These are phyloP conservation scores for Drosophila aldrichi DNA, from an alignment of 2,888 invertebrate species.

Conservation along the genomic window DNA sequence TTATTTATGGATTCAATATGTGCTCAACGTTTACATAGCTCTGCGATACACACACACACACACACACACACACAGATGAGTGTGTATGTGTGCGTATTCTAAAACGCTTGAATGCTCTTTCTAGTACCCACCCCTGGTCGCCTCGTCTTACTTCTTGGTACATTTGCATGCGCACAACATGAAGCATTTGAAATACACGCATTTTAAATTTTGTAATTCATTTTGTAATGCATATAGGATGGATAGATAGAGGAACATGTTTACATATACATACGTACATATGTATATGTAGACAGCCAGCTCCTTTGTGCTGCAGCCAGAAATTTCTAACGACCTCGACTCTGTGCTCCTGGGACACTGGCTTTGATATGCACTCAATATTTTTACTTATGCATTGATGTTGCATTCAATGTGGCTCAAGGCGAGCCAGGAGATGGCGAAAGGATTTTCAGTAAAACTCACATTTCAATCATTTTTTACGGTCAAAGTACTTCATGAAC, in stretches of 20 bases:
- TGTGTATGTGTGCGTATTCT: constrained; percentile 35
- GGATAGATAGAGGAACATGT: constrained; percentile 12
- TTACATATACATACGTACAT: neutral
- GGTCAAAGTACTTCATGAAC: constrained; percentile 1
- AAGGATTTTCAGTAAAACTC: neutral
- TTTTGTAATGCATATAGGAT: constrained; percentile 64
- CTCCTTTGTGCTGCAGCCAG: constrained; percentile 26
- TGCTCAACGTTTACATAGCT: constrained; percentile 62
- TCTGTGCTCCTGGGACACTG: constrained; percentile 6
- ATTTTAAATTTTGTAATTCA: constrained; percentile 65
- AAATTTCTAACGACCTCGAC: constrained; percentile 14
- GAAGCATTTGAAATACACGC: constrained; percentile 62
- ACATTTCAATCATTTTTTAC: constrained; percentile 15
- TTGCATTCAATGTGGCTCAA: constrained; percentile 16
- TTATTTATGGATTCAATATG: constrained; percentile 81
- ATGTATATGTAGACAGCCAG: neutral
- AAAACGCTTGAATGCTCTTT: constrained; percentile 60
- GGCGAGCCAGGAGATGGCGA: neutral
- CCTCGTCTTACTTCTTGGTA: neutral
- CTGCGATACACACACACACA: constrained; percentile 10
- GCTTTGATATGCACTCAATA: constrained; percentile 14
- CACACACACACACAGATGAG: neutral
- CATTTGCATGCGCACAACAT: constrained; percentile 59
- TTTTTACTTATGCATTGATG: constrained; percentile 25
- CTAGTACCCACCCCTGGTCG: neutral